phyloP scores from a whole-genome alignment of 2,888 invertebrate species.

The Coelinius sp. region DNA sequence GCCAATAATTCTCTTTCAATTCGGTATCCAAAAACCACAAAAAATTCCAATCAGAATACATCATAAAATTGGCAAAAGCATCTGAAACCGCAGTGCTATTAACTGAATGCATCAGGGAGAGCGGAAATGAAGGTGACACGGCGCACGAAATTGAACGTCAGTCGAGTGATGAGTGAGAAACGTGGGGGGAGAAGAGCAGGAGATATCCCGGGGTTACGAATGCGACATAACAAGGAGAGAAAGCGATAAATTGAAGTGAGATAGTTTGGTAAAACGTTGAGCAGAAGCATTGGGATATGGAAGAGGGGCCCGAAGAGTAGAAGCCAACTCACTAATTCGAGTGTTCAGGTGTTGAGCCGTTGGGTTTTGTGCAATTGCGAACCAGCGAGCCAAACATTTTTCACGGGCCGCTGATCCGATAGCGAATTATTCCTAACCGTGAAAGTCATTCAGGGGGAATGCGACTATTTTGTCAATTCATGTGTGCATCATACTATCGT shows the following conservation, averaged over 20 bases:
- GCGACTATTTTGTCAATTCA: constrained; percentile 15
- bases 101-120: constrained; percentile 10
- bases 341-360: constrained; percentile 55
- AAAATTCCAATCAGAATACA: constrained; percentile 35
- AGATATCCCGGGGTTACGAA: constrained; percentile 14
- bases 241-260: constrained; percentile 26
- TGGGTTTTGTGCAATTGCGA: constrained; percentile 43
- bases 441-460: constrained; percentile 51
- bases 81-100: constrained; percentile 11
- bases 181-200: background rate
- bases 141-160: constrained; percentile 2
- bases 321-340: constrained; percentile 42
- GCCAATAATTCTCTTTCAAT: too few species aligned
- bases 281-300: constrained; percentile 11
- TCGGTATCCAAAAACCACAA: background rate
- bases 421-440: constrained; percentile 62
- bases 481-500: background rate
- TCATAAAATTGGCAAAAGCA: constrained; percentile 28
- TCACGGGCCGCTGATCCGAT: constrained; percentile 61
- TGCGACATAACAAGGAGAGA: constrained; percentile 42
- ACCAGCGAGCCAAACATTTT: constrained; percentile 59
- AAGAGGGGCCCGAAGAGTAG: constrained; percentile 7
- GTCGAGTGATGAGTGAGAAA: constrained; percentile 6
- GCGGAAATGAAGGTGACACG: constrained; percentile 19
- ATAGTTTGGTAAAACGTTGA: constrained; percentile 9